These are phyloP conservation scores for Cassiopea xamachana DNA, from an alignment of 30 jellyfish, hydroid and myxozoan genomes.

Conservation along the genomic window DNA sequence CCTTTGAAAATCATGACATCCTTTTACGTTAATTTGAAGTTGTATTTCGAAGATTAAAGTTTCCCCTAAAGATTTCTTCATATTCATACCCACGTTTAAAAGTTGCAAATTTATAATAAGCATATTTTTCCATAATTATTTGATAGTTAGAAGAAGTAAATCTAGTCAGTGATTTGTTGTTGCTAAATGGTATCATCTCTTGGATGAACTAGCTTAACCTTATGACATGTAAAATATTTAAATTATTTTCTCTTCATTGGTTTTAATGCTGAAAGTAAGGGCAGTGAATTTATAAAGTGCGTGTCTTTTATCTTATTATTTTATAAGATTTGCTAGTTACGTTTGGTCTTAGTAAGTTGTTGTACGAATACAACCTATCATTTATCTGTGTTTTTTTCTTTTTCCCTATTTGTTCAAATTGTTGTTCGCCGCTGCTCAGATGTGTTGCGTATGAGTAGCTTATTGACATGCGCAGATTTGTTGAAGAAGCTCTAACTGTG, in stretches of 20 bases:
- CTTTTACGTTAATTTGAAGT: no score
- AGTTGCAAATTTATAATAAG: no score
- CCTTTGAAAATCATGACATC: no score
- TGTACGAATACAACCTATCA: background rate
- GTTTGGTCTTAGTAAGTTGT: constrained; percentile 23
- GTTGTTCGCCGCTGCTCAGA: no score
- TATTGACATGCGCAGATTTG: no score
- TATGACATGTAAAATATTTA: background rate
- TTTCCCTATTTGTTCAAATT: background rate
- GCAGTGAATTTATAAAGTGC: constrained; percentile 8
- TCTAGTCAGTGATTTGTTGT: background rate
- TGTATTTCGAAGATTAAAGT: no score
- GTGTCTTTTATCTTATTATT: background rate
- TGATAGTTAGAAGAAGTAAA: no score
- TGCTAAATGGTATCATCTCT: background rate
- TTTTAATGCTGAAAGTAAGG: constrained; percentile 14
- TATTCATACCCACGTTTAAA: no score
- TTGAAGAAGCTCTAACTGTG: no score
- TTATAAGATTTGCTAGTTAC: constrained; percentile 12
- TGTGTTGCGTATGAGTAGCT: no score
- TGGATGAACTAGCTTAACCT: background rate
- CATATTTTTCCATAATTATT: no score
- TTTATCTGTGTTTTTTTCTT: background rate
- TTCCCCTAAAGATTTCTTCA: no score
- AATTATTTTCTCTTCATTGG: constrained; percentile 5